These are phyloP conservation scores for Phallusia fumigata DNA, from an alignment of 23 tunicate species.

Conservation along the genomic window DNA sequence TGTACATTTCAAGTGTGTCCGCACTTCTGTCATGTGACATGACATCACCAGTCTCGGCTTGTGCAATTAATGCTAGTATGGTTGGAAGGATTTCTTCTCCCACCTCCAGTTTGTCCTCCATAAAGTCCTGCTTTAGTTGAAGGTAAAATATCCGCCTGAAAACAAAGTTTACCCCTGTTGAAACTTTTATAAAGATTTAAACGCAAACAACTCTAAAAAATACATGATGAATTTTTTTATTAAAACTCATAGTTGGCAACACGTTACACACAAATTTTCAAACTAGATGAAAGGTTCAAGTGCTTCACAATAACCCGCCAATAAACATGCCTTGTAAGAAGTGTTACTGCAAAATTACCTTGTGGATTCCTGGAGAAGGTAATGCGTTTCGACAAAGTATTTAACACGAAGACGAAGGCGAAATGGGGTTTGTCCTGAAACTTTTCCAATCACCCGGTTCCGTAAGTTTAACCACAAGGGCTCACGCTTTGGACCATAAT, in stretches of 20 bases:
- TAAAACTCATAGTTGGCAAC: too few species aligned
- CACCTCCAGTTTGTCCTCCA: constrained; percentile 38
- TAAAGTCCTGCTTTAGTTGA: constrained; percentile 66
- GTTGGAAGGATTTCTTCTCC: constrained; percentile 30
- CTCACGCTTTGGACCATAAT: constrained; percentile 37
- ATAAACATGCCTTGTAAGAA: too few species aligned
- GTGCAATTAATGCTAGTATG: constrained; percentile 42
- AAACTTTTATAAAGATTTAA: too few species aligned
- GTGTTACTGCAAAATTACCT: constrained; percentile 63
- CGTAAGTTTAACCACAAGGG: constrained; percentile 70
- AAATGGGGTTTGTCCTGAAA: constrained; percentile 71
- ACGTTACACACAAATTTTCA: too few species aligned
- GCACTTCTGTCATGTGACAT: background rate
- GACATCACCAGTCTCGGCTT: constrained; percentile 52
- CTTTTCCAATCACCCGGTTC: constrained; percentile 50
- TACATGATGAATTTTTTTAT: too few species aligned
- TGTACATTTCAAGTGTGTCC: constrained; percentile 20
- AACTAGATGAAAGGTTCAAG: too few species aligned
- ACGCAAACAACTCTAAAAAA: too few species aligned
- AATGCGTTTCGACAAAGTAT: constrained; percentile 73
- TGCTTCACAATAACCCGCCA: too few species aligned
- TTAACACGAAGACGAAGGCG: constrained; percentile 58
- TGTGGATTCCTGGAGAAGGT: constrained; percentile 66
- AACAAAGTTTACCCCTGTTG: too few species aligned
- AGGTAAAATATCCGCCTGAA: constrained; percentile 53